Conservation (phyloP, 2,113 vertebrate species). For the Rhadina sibilatrix region DNA sequence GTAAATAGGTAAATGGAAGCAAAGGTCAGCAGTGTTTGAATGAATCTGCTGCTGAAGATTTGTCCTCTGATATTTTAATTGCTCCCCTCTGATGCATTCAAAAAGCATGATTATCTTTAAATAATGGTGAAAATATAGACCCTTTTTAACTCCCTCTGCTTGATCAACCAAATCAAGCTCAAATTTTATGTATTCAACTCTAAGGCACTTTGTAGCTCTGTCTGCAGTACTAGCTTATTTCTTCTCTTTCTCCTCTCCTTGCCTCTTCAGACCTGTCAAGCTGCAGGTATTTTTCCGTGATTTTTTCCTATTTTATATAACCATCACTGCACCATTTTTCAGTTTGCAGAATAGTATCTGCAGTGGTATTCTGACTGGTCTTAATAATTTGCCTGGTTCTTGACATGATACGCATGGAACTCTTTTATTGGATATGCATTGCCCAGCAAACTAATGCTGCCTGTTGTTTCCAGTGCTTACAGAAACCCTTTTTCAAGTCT, state of each 20-base stretch:
- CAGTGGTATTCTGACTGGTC: not conserved
- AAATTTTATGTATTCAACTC: not conserved
- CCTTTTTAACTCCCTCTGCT: not conserved
- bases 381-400: not conserved
- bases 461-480: not conserved
- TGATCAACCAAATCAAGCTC: not conserved
- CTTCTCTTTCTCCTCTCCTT: not conserved
- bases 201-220: not conserved
- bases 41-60: not conserved
- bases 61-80: constrained; percentile 11
- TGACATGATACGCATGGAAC: not conserved
- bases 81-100: not conserved
- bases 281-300: not conserved
- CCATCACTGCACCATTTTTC: not conserved
- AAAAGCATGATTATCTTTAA: not conserved
- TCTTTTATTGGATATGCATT: not conserved
- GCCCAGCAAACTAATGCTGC: not conserved
- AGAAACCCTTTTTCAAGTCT: not conserved
- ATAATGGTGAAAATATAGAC: not conserved
- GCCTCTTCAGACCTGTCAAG: not conserved
- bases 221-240: not conserved
- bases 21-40: not conserved
- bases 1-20: not conserved
- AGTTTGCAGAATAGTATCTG: not conserved
- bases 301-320: not conserved